A percentile compares a stretch with the other conserved stretches of the same genome.
These are phyloP conservation scores for Temnothorax nylanderi DNA, from an alignment of 1,140 invertebrate species.

Conservation along the genomic window DNA sequence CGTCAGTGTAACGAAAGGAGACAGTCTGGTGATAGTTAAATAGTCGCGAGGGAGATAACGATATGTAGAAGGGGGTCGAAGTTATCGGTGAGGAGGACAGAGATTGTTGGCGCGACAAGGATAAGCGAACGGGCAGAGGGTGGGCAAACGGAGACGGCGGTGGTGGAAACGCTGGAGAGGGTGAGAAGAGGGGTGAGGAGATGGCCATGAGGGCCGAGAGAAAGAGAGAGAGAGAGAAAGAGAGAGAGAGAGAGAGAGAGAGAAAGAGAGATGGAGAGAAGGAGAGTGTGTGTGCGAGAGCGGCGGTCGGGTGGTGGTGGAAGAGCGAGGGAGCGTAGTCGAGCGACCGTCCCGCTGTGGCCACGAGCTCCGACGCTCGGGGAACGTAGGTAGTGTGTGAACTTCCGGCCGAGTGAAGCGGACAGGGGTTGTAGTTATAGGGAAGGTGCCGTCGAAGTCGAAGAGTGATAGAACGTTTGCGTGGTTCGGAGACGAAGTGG, in stretches of 20 bases:
- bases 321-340: slow-evolving; percentile 81
- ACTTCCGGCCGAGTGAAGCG: slow-evolving; percentile 79
- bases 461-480: slow-evolving; percentile 30
- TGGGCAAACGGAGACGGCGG: slow-evolving; percentile 25
- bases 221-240: not conserved
- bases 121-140: slow-evolving; percentile 12
- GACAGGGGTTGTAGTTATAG: slow-evolving; percentile 66
- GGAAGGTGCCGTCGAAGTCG: slow-evolving; percentile 43
- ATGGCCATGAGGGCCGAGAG: not conserved
- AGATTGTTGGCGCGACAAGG: slow-evolving; percentile 6
- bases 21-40: not conserved
- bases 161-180: slow-evolving; percentile 38
- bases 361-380: slow-evolving; percentile 84
- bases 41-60: slow-evolving; percentile 17
- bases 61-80: slow-evolving; percentile 22
- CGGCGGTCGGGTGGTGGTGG: slow-evolving; percentile 72
- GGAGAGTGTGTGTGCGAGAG: slow-evolving; percentile 35
- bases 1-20: slow-evolving; percentile 42
- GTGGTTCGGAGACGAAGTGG: slow-evolving; percentile 11
- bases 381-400: slow-evolving; percentile 83
- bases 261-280: not conserved
- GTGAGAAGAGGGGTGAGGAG: slow-evolving; percentile 9
- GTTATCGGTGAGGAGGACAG: slow-evolving; percentile 3
- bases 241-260: slow-evolving; percentile 6
- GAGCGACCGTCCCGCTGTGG: slow-evolving; percentile 84